phyloP scores from a whole-genome alignment of 2,888 invertebrate genomes.

The Exocentrus adspersus region DNA sequence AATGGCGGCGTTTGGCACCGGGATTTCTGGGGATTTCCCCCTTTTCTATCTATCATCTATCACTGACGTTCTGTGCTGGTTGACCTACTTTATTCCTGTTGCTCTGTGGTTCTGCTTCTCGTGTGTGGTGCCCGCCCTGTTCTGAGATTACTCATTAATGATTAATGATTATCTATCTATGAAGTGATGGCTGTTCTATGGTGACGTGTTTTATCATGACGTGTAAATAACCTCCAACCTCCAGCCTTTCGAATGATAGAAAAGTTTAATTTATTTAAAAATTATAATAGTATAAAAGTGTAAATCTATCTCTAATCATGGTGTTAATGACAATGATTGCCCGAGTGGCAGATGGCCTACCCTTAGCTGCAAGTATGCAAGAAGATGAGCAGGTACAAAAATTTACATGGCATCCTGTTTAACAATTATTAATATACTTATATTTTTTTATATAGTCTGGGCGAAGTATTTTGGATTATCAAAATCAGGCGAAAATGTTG shows the following conservation, averaged over 20 bases:
- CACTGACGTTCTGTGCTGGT: no score
- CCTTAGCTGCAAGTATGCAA: constrained; percentile 96
- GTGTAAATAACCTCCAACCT: constrained; percentile 21
- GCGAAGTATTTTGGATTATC: constrained; percentile 94
- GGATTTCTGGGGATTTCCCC: no score
- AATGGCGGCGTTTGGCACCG: no score
- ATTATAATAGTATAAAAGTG: background rate
- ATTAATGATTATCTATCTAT: no score
- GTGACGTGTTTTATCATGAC: constrained; percentile 22
- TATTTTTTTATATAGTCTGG: constrained; percentile 84
- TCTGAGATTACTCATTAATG: no score
- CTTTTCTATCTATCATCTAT: no score
- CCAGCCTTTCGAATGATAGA: no score
- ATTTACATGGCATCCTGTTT: constrained; percentile 20
- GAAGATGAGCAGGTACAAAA: constrained; percentile 92
- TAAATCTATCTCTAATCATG: no score
- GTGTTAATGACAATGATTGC: constrained; percentile 98
- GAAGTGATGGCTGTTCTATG: background rate
- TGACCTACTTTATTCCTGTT: no score
- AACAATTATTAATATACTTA: constrained; percentile 4
- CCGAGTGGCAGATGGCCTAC: constrained; percentile 92
- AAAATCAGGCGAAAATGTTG: constrained; percentile 98
- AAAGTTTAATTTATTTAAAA: constrained; percentile 10
- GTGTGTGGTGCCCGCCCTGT: no score
- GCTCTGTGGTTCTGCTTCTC: no score